Evolutionary conservation across 1,140 invertebrate genomes (phyloP).

Genomic region (Cydia amplana): DNA sequence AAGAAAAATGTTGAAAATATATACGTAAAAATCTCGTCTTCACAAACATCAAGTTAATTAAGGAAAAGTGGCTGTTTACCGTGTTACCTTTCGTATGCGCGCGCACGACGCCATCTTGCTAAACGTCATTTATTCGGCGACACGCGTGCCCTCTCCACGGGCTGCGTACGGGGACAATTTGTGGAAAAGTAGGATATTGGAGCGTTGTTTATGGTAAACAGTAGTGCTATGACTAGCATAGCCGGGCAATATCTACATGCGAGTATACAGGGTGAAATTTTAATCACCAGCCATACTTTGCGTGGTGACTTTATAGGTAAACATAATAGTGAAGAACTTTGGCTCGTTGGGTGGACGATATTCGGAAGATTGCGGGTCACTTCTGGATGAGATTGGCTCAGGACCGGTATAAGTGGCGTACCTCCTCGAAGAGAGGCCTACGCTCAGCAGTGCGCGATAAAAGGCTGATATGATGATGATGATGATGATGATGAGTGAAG

Average conservation of each 20-base stretch:
- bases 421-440: no score
- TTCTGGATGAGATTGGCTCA: no score
- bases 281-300: no score
- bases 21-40: not conserved
- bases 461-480: no score
- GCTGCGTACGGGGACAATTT: conserved; percentile 8
- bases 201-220: conserved; percentile 16
- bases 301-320: no score
- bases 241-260: not conserved
- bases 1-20: not conserved
- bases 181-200: conserved; percentile 26
- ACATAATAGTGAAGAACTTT: no score
- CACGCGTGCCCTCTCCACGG: conserved; percentile 38
- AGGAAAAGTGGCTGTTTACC: conserved; percentile 19
- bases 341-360: no score
- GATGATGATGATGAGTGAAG: no score
- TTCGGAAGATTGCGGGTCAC: no score
- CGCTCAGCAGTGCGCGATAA: no score
- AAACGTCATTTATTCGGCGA: conserved; percentile 55
- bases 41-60: conserved; percentile 3
- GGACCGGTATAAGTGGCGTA: no score
- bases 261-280: not conserved
- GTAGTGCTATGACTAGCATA: not conserved
- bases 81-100: not conserved
- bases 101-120: conserved; percentile 42